These are phyloP conservation scores for Drosophila rhopaloa DNA, from an alignment of 1,140 invertebrate species.

Conservation along the genomic window DNA sequence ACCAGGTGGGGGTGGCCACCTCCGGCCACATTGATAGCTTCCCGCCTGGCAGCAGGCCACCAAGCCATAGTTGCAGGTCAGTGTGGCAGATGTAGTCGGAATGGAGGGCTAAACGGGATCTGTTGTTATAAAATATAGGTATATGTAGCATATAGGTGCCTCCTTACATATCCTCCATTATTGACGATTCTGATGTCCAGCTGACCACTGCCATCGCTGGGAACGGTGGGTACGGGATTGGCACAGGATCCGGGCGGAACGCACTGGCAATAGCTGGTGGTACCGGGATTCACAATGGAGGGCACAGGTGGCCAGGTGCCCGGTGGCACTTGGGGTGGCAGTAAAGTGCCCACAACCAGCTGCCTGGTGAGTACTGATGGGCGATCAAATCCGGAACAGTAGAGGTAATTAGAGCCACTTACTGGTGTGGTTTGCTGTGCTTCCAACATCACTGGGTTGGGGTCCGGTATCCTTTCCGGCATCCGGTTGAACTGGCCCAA, in stretches of 20 bases:
- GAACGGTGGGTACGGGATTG: slow-evolving; percentile 59
- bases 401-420: slow-evolving; percentile 8
- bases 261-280: slow-evolving; percentile 77
- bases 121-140: too few species aligned
- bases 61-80: slow-evolving; percentile 67
- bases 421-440: slow-evolving; percentile 58
- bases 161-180: slow-evolving; percentile 77
- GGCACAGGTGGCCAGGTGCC: slow-evolving; percentile 52
- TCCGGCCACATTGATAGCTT: slow-evolving; percentile 73
- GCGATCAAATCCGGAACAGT: background rate
- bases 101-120: slow-evolving; percentile 26
- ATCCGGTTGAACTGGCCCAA: slow-evolving; percentile 36
- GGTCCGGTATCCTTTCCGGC: slow-evolving; percentile 13
- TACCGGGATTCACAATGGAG: slow-evolving; percentile 23
- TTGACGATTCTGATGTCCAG: slow-evolving; percentile 88
- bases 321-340: slow-evolving; percentile 36
- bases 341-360: slow-evolving; percentile 69
- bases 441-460: slow-evolving; percentile 60
- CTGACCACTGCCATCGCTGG: slow-evolving; percentile 85
- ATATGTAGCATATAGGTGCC: too few species aligned
- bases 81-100: slow-evolving; percentile 21
- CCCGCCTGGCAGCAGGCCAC: slow-evolving; percentile 74
- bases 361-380: slow-evolving; percentile 67
- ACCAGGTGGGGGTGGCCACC: slow-evolving; percentile 72
- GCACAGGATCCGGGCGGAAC: slow-evolving; percentile 70